A percentile compares a stretch with the other conserved stretches of the same genome.
Evolutionary conservation across 2,797 vertebrate genomes (phyloP).

Genomic region (Pogonophryne albipinna): DNA sequence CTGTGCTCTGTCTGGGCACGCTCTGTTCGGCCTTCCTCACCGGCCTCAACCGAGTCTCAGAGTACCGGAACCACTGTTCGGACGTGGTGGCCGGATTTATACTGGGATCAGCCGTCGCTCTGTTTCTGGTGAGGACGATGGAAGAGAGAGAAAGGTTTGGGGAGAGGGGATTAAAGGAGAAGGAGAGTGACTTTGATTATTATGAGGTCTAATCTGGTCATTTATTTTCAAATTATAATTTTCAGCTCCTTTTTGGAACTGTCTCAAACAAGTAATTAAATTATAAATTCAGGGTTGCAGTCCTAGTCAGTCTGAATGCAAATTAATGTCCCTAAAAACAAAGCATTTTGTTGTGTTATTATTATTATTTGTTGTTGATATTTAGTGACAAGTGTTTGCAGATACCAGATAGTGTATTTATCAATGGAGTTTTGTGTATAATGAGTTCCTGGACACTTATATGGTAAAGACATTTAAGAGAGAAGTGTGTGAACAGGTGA

Average conservation of each 20-base stretch:
- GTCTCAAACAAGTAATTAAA: constrained; percentile 50
- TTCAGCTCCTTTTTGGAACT: constrained; percentile 38
- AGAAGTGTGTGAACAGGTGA: constrained; percentile 23
- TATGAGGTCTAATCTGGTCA: constrained; percentile 40
- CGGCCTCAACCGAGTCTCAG: constrained; percentile 96
- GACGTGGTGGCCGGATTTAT: constrained; percentile 97
- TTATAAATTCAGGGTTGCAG: constrained; percentile 38
- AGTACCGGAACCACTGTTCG: constrained; percentile 97
- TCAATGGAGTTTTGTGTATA: neutral
- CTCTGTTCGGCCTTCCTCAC: constrained; percentile 96
- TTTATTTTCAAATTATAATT: constrained; percentile 40
- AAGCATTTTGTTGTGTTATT: neutral
- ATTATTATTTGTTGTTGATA: neutral
- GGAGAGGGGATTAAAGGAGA: constrained; percentile 4
- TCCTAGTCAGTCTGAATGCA: neutral
- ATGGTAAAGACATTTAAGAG: neutral
- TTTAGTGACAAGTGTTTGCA: neutral
- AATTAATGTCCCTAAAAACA: neutral
- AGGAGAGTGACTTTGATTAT: neutral
- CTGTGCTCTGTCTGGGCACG: constrained; percentile 94
- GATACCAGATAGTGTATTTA: neutral
- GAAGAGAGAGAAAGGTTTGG: neutral
- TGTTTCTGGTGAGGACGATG: constrained; percentile 91
- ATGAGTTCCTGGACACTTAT: neutral
- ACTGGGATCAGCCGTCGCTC: constrained; percentile 92